A percentile compares a stretch with the other conserved stretches of the same genome.
Conservation (phyloP, 2,888 invertebrate genomes). For the Elmis aenea region DNA sequence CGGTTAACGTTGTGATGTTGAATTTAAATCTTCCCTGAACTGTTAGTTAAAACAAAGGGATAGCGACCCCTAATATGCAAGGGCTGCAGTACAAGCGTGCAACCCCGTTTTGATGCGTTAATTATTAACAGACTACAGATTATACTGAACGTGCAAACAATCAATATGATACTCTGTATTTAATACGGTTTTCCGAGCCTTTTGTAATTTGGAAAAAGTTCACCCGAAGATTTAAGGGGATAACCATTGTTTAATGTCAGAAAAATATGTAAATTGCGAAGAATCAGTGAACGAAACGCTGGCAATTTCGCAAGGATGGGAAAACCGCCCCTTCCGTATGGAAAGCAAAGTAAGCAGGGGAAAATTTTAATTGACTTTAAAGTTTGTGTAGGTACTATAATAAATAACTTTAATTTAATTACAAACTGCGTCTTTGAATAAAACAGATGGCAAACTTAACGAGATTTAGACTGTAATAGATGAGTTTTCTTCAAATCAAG, state of each 20-base stretch:
- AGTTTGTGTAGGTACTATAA: slow-evolving; percentile 28
- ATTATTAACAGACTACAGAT: slow-evolving; percentile 38
- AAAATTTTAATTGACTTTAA: slow-evolving; percentile 31
- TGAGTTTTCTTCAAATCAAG: no score
- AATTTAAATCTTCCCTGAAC: slow-evolving; percentile 22
- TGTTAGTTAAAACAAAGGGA: slow-evolving; percentile 25
- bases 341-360: slow-evolving; percentile 16
- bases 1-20: no score
- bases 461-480: slow-evolving; percentile 16
- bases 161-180: no score
- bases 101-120: slow-evolving; percentile 28
- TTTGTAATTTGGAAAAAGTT: no score
- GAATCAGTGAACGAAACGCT: no score
- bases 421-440: slow-evolving; percentile 15
- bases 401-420: slow-evolving; percentile 32
- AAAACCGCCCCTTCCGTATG: slow-evolving; percentile 1
- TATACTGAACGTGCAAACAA: slow-evolving; percentile 32
- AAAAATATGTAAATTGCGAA: no score
- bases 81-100: slow-evolving; percentile 10
- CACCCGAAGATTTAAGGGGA: no score
- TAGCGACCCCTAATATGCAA: slow-evolving; percentile 23
- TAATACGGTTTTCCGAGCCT: no score
- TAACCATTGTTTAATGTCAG: no score
- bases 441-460: slow-evolving; percentile 17
- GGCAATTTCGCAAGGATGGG: no score